Evolutionary conservation across 2,113 vertebrate genomes (phyloP).

Genomic region (Oreochromis niloticus): DNA sequence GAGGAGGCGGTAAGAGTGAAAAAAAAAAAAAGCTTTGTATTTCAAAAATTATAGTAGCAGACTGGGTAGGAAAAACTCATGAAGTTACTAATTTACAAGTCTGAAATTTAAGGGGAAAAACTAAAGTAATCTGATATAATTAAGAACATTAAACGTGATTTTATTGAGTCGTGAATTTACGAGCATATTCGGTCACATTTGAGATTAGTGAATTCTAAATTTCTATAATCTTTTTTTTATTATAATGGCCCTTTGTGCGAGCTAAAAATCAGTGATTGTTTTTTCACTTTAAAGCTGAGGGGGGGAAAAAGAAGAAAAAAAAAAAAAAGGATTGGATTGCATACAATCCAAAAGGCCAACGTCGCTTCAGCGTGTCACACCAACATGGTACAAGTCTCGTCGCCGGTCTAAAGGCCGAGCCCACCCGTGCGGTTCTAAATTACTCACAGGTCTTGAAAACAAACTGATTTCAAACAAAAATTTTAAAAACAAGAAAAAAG

Average conservation of each 20-base stretch:
- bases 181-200: background rate
- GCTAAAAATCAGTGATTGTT: rapidly evolving
- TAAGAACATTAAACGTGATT: background rate
- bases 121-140: background rate
- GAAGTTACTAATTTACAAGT: background rate
- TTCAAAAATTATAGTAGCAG: background rate
- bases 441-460: background rate
- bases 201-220: background rate
- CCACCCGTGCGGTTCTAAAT: background rate
- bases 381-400: background rate
- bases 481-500: background rate
- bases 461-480: background rate
- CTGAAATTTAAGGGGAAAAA: background rate
- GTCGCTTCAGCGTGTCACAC: background rate
- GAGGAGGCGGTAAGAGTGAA: rapidly evolving
- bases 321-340: background rate
- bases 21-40: background rate
- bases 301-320: background rate
- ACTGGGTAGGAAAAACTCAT: background rate
- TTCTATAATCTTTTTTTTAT: background rate
- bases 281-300: background rate
- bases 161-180: background rate
- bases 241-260: background rate
- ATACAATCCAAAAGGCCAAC: background rate
- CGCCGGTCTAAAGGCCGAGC: background rate